These are phyloP conservation scores for Brachionus manjavacas DNA, from an alignment of 1,140 invertebrate genomes.

Conservation along the genomic window DNA sequence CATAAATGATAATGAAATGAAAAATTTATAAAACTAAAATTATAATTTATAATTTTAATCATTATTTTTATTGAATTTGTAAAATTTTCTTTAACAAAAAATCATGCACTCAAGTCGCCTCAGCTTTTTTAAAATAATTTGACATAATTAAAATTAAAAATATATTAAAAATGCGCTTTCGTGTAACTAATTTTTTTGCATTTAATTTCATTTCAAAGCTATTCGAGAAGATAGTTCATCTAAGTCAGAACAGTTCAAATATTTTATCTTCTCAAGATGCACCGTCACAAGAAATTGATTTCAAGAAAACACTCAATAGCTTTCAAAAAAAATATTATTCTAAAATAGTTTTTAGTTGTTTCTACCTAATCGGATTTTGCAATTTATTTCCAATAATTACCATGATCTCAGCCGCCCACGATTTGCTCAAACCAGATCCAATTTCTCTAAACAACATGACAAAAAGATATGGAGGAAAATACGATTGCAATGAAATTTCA, in stretches of 20 bases:
- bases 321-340: conserved; percentile 3
- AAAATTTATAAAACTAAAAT: not conserved
- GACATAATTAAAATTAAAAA: not conserved
- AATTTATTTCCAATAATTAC: conserved; percentile 85
- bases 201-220: not conserved
- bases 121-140: not conserved
- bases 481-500: conserved; percentile 67
- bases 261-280: not conserved
- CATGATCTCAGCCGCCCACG: conserved; percentile 78
- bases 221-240: not conserved
- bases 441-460: conserved; percentile 10
- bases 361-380: conserved; percentile 72
- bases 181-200: not conserved
- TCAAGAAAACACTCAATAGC: not conserved
- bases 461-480: not conserved
- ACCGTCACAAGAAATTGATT: not conserved
- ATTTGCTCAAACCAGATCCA: conserved; percentile 64
- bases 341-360: conserved; percentile 19
- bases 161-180: not conserved
- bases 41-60: not conserved
- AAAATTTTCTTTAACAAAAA: not conserved
- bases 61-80: not conserved
- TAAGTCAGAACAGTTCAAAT: not conserved
- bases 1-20: not conserved
- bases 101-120: not conserved